Conservation (phyloP, 1,140 invertebrate species). For the Drosophila mayri region DNA sequence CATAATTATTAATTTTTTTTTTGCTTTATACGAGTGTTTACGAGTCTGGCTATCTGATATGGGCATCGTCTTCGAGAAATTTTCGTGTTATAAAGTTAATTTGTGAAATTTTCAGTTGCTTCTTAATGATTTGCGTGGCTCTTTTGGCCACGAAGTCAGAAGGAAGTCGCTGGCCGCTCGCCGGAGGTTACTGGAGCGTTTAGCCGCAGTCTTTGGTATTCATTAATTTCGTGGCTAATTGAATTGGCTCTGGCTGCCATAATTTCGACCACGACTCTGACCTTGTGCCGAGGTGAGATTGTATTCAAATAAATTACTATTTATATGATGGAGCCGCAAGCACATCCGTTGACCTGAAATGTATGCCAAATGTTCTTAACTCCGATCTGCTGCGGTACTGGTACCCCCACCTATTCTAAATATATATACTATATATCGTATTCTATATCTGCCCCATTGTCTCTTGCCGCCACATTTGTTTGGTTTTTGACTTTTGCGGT, state of each 20-base stretch:
- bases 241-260: conserved; percentile 38
- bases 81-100: conserved; percentile 83
- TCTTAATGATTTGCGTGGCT: conserved; percentile 73
- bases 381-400: conserved; percentile 21
- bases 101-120: conserved; percentile 75
- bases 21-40: conserved; percentile 8
- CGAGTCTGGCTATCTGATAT: conserved; percentile 24
- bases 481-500: conserved; percentile 81
- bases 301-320: neutral
- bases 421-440: neutral
- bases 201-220: conserved; percentile 51
- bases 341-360: conserved; percentile 48
- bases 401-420: conserved; percentile 41
- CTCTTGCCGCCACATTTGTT: conserved; percentile 72
- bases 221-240: conserved; percentile 80
- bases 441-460: conserved; percentile 46
- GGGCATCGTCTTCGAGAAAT: conserved; percentile 62
- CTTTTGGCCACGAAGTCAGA: conserved; percentile 47
- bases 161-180: conserved; percentile 61
- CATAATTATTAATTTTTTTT: conserved; percentile 73
- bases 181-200: conserved; percentile 80
- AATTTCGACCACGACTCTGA: conserved; percentile 39
- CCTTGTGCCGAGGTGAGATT: conserved; percentile 56
- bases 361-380: conserved; percentile 61
- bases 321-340: conserved; percentile 32